phyloP scores from a whole-genome alignment of 1,140 invertebrate species.

The Drosophila elegans region DNA sequence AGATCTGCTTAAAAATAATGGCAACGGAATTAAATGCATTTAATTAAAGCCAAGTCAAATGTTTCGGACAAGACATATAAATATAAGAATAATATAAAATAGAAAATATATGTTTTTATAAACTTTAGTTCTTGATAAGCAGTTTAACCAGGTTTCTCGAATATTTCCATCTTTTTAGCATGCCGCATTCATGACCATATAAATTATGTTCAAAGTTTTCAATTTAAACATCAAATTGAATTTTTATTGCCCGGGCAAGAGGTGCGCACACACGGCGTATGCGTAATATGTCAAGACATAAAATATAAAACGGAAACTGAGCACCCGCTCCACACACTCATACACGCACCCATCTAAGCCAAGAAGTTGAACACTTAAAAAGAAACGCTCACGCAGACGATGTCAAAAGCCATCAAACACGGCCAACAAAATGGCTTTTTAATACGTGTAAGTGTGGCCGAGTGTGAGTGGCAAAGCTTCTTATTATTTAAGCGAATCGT shows the following conservation, averaged over 20 bases:
- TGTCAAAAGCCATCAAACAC: conserved; percentile 79
- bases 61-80: no score
- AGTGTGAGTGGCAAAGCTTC: conserved; percentile 43
- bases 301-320: conserved; percentile 44
- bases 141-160: background rate
- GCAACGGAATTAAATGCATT: no score
- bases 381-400: conserved; percentile 49
- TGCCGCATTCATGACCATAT: conserved; percentile 45
- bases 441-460: conserved; percentile 74
- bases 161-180: conserved; percentile 22
- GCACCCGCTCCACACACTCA: background rate
- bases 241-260: conserved; percentile 62
- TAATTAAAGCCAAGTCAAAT: no score
- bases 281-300: conserved; percentile 67
- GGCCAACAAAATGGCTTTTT: conserved; percentile 80
- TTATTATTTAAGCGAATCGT: conserved; percentile 55
- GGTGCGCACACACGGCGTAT: conserved; percentile 56
- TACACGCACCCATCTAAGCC: conserved; percentile 26
- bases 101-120: background rate
- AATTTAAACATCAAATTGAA: conserved; percentile 79
- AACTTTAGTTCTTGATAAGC: background rate
- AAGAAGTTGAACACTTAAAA: conserved; percentile 54
- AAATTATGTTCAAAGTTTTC: conserved; percentile 67
- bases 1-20: no score
- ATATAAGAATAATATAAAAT: no score